Evolutionary conservation across 92 coral and sea anemone species (phyloP), one percentile per base, ranked within the genome.

Genomic region (Zoanthus sociatus): DNA sequence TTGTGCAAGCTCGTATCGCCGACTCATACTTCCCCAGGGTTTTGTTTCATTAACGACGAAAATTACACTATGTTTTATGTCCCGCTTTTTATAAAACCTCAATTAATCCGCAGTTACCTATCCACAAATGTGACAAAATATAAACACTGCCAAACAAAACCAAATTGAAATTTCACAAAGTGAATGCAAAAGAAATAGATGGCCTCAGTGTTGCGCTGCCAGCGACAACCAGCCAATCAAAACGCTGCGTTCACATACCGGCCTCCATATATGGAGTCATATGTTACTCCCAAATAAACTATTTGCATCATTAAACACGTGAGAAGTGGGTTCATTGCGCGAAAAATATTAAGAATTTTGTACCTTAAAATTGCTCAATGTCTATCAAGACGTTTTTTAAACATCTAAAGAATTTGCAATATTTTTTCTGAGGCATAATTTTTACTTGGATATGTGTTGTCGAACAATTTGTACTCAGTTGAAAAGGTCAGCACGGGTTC

Each of bases 1-100:
- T 73, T 94, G 94, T 79, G 91, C 84, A 33, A 93, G 78, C 17
- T 94, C 98, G 77, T 94, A 94, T 11, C 98, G 94, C 48, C 94
- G 98, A 87, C 94, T 89, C 98, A 94, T 94, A 26, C 71, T 76
- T 58, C 47, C 74, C 58, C 75, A 64, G 21, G 44, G 45, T 60
- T 47, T 53, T 81, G 44, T n/a, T 50, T 81, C 63, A 74, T 67
- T 58, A 18, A 21, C 21, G 75, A 67, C 85, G 74, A 81, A 26
- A 26, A n/a, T 46, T 64, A 21, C 42, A 47, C 45, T 30, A 47
- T 20, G 44, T 18, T 81, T 26, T 45, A 31, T 47, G 21, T 81
- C 46, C 45, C 61, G 21, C 63, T 81, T 63, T 3, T 48, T 48
- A 31, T n/a, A 61, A 66, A 81, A 9, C 47, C 46, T 44, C 85